Percentiles rank a stretch among this genome's conserved stretches.
phyloP scores from a whole-genome alignment of 2,113 vertebrate species.

The Sisor rabdophorus region DNA sequence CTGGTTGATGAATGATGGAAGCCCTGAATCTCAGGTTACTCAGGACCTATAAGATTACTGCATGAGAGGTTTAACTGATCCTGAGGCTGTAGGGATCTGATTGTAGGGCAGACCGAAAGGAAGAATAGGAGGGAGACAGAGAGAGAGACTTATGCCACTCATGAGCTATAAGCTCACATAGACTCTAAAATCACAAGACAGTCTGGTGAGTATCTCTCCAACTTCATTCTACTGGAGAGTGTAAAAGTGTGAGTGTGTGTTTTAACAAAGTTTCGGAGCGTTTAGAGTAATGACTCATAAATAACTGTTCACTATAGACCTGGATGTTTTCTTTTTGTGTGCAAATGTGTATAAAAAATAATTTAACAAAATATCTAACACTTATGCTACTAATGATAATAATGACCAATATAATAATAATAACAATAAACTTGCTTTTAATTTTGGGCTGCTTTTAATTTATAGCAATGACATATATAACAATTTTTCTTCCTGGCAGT shows the following conservation, averaged over 20 bases:
- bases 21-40: slow-evolving; percentile 60
- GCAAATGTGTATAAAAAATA: neutral
- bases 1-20: slow-evolving; percentile 40
- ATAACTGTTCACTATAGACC: neutral
- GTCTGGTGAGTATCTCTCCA: slow-evolving; percentile 34
- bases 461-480: too few species aligned
- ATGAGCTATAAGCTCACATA: slow-evolving; percentile 17
- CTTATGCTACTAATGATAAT: too few species aligned
- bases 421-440: too few species aligned
- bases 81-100: slow-evolving; percentile 43
- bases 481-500: neutral
- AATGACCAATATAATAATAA: too few species aligned
- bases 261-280: neutral
- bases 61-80: slow-evolving; percentile 49
- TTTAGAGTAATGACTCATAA: neutral
- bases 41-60: slow-evolving; percentile 53
- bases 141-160: slow-evolving; percentile 18
- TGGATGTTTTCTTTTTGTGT: neutral
- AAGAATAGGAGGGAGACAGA: slow-evolving; percentile 32
- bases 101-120: slow-evolving; percentile 54
- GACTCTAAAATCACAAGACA: slow-evolving; percentile 5
- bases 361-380: neutral
- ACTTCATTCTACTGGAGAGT: neutral
- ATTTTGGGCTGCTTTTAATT: too few species aligned
- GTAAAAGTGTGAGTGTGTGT: neutral